phyloP scores from a whole-genome alignment of 2,888 invertebrate genomes.

The Tanytarsus gracilentus region DNA sequence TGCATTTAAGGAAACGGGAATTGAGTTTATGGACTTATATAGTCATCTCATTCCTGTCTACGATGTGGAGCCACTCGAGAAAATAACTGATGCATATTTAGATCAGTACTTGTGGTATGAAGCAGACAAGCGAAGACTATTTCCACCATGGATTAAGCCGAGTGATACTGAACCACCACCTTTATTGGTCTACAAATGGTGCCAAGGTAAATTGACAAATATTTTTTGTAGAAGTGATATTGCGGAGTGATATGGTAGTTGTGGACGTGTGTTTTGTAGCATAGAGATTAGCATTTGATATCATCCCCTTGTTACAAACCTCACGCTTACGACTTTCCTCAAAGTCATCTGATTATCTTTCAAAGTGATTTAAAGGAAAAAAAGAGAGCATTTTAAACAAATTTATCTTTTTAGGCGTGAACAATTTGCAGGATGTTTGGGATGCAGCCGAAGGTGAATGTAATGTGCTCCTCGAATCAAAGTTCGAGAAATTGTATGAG shows the following conservation, averaged over 20 bases:
- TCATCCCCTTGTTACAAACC: conserved; percentile 63
- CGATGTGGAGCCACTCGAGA: conserved; percentile 97
- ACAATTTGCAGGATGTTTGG: conserved; percentile 98
- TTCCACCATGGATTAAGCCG: conserved; percentile 99
- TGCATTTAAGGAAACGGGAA: conserved; percentile 97
- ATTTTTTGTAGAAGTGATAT: neutral
- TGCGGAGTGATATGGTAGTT: conserved; percentile 35
- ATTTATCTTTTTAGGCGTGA: conserved; percentile 57
- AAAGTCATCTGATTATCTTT: conserved; percentile 28
- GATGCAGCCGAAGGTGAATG: conserved; percentile 98
- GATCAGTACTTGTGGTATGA: conserved; percentile 99
- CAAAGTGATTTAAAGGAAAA: conserved; percentile 1
- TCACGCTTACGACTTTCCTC: conserved; percentile 48
- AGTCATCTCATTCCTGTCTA: conserved; percentile 98
- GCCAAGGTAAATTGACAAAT: conserved; percentile 62
- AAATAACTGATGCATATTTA: conserved; percentile 98
- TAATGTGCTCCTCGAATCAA: conserved; percentile 93
- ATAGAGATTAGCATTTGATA: conserved; percentile 50
- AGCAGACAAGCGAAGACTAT: conserved; percentile 91
- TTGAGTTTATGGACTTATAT: conserved; percentile 99
- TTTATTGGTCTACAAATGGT: conserved; percentile 93
- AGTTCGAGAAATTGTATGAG: conserved; percentile 98
- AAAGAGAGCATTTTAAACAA: conserved; percentile 19
- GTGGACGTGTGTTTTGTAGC: conserved; percentile 57
- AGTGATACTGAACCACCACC: conserved; percentile 97